Conservation (phyloP, 2,888 invertebrate species). For the Xestia rhomboidea region DNA sequence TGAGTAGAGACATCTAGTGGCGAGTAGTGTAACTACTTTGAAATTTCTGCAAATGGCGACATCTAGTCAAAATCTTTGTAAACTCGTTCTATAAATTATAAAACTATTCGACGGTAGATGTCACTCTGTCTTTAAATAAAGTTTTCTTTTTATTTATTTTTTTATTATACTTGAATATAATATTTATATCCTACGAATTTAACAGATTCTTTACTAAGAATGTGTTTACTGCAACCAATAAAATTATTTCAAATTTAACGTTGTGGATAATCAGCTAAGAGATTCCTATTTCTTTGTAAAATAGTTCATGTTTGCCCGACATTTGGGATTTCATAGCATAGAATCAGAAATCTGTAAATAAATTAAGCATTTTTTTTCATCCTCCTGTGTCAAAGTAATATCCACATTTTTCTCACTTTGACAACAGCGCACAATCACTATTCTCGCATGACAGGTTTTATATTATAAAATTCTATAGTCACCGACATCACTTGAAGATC, state of each 20-base stretch:
- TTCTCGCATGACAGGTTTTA: conserved; percentile 61
- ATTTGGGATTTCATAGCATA: neutral
- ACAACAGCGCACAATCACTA: conserved; percentile 55
- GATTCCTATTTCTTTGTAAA: neutral
- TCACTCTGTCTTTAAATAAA: conserved; percentile 24
- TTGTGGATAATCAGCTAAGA: neutral
- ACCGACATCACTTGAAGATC: neutral
- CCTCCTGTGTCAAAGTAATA: conserved; percentile 15
- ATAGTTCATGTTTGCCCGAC: neutral
- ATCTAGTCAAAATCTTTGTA: neutral
- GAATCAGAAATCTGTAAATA: neutral
- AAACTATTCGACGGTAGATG: conserved; percentile 66
- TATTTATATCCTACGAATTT: neutral
- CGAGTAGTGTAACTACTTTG: neutral
- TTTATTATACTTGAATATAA: neutral
- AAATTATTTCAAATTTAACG: too few species aligned
- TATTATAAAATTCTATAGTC: conserved; percentile 50
- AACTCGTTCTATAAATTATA: neutral
- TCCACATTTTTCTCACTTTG: conserved; percentile 30
- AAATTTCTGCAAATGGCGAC: neutral
- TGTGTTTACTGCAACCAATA: neutral
- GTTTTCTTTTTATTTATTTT: neutral
- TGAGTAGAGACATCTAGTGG: conserved; percentile 36
- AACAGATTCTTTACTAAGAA: neutral
- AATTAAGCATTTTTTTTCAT: neutral